phyloP scores from a whole-genome alignment of 2,888 invertebrate species.

The Strigamia crassipes region DNA sequence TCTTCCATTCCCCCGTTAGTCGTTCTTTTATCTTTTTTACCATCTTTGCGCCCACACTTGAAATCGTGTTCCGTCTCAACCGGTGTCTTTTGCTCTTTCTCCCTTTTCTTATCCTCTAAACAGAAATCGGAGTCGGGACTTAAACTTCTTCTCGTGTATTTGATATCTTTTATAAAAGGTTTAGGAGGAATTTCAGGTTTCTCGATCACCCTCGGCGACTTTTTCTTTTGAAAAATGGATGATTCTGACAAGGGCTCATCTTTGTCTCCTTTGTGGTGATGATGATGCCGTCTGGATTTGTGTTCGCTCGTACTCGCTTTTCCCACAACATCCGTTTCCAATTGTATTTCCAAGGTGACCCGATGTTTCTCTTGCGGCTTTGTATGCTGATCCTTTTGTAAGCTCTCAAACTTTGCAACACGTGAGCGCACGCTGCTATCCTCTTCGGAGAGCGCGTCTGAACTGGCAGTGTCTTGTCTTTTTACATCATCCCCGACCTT shows the following conservation, averaged over 20 bases:
- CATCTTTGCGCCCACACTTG: neutral
- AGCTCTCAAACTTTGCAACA: slow-evolving; percentile 45
- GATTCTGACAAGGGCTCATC: slow-evolving; percentile 43
- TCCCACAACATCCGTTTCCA: slow-evolving; percentile 36
- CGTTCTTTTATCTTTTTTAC: neutral
- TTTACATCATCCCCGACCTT: neutral
- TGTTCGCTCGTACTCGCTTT: slow-evolving; percentile 17
- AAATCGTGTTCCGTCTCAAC: neutral
- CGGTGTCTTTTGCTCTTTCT: neutral
- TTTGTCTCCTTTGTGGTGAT: slow-evolving; percentile 4
- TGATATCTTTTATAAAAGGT: slow-evolving; percentile 42
- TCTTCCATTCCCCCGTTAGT: slow-evolving; percentile 13
- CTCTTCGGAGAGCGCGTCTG: slow-evolving; percentile 8
- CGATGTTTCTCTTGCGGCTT: slow-evolving; percentile 44
- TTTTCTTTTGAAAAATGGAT: slow-evolving; percentile 43
- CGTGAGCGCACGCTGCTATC: slow-evolving; percentile 43
- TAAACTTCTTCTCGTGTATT: slow-evolving; percentile 29
- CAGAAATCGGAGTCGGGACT: slow-evolving; percentile 43
- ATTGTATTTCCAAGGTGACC: slow-evolving; percentile 43
- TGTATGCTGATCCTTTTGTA: slow-evolving; percentile 39
- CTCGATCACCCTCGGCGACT: neutral
- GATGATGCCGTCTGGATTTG: neutral
- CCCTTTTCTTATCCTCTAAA: neutral
- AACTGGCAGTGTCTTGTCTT: slow-evolving; percentile 5
- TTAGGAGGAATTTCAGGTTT: slow-evolving; percentile 47